Conservation (phyloP, 2,113 vertebrate species). For the Donacobius atricapilla region DNA sequence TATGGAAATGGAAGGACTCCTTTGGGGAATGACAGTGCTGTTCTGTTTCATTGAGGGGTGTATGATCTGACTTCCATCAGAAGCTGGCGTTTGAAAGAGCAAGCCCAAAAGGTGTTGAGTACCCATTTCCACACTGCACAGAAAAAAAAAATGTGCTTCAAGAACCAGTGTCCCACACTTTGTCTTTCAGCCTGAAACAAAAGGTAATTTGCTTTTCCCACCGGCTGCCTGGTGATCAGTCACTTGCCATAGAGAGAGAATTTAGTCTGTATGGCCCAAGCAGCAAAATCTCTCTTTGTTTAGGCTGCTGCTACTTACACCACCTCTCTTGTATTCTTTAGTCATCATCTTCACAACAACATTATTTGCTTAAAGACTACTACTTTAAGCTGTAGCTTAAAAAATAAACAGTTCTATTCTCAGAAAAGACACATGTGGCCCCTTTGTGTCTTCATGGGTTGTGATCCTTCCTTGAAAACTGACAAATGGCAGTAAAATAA, state of each 20-base stretch:
- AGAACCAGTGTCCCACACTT: neutral
- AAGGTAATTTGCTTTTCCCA: neutral
- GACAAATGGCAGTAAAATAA: neutral
- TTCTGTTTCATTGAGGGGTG: neutral
- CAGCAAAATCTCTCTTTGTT: neutral
- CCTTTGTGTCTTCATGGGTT: rapidly evolving
- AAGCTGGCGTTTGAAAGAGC: neutral
- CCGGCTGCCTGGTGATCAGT: neutral
- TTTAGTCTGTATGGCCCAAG: neutral
- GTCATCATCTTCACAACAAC: neutral
- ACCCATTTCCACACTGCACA: neutral
- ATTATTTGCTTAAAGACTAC: neutral
- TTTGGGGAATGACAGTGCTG: neutral
- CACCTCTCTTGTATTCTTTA: neutral
- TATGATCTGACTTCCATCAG: neutral
- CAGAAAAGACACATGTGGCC: neutral
- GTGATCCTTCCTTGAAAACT: neutral
- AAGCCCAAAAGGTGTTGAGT: neutral
- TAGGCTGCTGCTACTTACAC: neutral
- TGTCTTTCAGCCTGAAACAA: neutral
- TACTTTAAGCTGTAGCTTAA: too few relatives aligned
- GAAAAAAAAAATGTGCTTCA: neutral
- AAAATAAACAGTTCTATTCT: neutral
- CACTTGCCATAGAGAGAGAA: neutral
- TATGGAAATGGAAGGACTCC: neutral